Evolutionary conservation across 2,113 vertebrate species (phyloP).

Genomic region (Boleophthalmus pectinirostris): DNA sequence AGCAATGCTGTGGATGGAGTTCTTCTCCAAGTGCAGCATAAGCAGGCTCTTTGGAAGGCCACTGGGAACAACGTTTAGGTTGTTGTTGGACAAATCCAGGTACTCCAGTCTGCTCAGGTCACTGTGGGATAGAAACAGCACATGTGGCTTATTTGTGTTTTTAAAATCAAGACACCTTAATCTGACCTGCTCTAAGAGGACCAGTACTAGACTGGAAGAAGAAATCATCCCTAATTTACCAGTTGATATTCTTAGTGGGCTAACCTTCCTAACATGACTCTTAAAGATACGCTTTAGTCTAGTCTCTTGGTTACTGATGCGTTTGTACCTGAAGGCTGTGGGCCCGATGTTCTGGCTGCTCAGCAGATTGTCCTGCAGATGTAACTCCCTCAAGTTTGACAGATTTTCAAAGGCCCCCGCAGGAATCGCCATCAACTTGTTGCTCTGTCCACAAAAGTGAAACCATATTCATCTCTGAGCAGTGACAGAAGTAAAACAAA

Average conservation of each 20-base stretch:
- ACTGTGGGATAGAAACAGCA: constrained; percentile 64
- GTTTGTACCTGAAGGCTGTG: constrained; percentile 88
- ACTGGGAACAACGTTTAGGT: constrained; percentile 86
- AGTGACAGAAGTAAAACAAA: too few species aligned
- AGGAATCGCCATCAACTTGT: constrained; percentile 94
- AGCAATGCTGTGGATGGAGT: constrained; percentile 85
- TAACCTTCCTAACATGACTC: too few species aligned
- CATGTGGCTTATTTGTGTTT: background rate
- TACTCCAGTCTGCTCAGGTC: constrained; percentile 91
- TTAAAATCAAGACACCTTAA: background rate
- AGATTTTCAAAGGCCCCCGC: constrained; percentile 86
- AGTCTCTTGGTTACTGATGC: background rate
- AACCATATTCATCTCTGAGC: background rate
- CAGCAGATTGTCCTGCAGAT: constrained; percentile 93
- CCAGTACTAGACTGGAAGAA: too few species aligned
- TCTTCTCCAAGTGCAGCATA: constrained; percentile 95
- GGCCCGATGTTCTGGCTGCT: constrained; percentile 93
- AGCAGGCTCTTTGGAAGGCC: constrained; percentile 91
- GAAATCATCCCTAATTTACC: too few species aligned
- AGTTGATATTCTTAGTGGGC: too few species aligned
- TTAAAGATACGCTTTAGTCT: background rate
- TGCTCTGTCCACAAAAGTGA: constrained; percentile 78
- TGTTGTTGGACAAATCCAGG: constrained; percentile 96
- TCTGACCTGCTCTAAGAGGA: background rate
- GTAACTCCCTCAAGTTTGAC: constrained; percentile 87